Conservation (phyloP, 1,140 invertebrate species). For the Listronotus bonariensis region DNA sequence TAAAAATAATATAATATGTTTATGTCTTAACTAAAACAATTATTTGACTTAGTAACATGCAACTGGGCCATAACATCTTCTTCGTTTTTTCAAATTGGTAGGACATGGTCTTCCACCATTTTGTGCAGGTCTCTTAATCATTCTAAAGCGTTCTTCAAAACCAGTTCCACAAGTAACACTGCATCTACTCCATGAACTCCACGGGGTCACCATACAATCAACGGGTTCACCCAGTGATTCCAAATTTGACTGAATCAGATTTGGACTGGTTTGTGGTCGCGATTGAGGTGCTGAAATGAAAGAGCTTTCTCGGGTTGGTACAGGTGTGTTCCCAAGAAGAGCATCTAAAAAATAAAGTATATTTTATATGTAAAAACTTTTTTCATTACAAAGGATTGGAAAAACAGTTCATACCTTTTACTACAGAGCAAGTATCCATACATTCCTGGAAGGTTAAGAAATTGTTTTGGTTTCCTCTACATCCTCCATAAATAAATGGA, state of each 20-base stretch:
- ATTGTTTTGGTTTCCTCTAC: conserved; percentile 88
- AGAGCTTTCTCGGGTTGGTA: neutral
- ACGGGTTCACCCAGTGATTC: conserved; percentile 34
- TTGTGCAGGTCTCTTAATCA: conserved; percentile 63
- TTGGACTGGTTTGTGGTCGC: conserved; percentile 8
- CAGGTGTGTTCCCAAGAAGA: conserved; percentile 28
- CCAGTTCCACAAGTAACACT: conserved; percentile 73
- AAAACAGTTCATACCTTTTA: conserved; percentile 56
- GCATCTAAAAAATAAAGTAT: conserved; percentile 35
- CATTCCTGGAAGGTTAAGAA: conserved; percentile 81
- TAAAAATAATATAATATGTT: too few relatives aligned
- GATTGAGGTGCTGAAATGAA: neutral
- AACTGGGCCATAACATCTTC: conserved; percentile 55
- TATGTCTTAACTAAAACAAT: too few relatives aligned
- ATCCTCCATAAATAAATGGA: conserved; percentile 86
- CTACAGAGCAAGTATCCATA: conserved; percentile 68
- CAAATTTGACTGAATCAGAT: conserved; percentile 5
- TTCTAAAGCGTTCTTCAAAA: conserved; percentile 62
- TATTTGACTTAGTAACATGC: conserved; percentile 24
- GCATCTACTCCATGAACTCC: conserved; percentile 77
- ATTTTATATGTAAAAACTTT: neutral
- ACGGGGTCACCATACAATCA: conserved; percentile 72
- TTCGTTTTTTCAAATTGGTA: conserved; percentile 59
- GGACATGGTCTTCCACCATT: conserved; percentile 75
- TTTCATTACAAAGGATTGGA: neutral